phyloP scores from a whole-genome alignment of 2,113 vertebrate genomes.

The Oreochromis niloticus region DNA sequence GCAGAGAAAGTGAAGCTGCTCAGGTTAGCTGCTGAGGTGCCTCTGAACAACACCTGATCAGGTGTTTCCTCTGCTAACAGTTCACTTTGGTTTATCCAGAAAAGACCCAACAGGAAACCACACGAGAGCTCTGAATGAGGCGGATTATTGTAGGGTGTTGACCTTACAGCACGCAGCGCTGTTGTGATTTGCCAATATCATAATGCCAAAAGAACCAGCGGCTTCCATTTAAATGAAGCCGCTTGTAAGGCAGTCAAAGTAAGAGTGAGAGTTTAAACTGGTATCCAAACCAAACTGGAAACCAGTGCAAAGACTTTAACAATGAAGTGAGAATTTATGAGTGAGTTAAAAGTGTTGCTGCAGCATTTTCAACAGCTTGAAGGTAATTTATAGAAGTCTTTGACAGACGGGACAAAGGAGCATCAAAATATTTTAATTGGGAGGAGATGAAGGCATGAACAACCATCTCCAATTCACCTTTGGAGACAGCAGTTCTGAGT shows the following conservation, averaged over 20 bases:
- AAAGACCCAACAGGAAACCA: neutral
- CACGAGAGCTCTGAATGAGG: neutral
- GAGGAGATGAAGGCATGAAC: neutral
- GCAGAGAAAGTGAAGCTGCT: neutral
- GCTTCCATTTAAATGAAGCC: no score
- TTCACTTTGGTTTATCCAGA: neutral
- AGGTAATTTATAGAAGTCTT: neutral
- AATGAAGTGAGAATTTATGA: neutral
- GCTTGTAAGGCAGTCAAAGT: neutral
- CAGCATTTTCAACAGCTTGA: neutral
- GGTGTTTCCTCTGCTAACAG: neutral
- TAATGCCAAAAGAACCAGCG: no score
- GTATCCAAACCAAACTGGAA: neutral
- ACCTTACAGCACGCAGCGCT: neutral
- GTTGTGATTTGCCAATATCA: neutral
- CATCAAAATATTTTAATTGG: neutral
- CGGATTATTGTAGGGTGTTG: no score
- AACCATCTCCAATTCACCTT: neutral
- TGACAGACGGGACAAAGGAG: neutral
- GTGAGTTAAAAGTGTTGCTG: neutral
- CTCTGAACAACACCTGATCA: neutral
- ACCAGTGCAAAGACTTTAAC: neutral
- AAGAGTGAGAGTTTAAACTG: neutral
- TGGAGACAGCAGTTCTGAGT: neutral
- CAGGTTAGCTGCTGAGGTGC: neutral